A percentile compares a stretch with the other conserved stretches of the same genome.
Evolutionary conservation across 2,888 invertebrate genomes (phyloP).

Genomic region (Hecatera dysodea): DNA sequence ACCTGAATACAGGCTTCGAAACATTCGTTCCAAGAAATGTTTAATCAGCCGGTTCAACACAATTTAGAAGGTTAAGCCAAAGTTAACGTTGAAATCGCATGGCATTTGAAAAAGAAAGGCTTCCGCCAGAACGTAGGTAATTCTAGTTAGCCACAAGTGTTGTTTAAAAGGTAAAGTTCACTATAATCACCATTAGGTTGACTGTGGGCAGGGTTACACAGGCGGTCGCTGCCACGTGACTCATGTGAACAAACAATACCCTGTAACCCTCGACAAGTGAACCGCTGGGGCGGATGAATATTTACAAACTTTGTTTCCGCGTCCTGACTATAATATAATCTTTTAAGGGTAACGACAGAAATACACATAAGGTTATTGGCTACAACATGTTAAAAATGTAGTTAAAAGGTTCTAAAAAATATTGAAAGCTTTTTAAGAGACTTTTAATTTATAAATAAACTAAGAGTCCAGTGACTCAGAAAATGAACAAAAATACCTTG

Average conservation of each 20-base stretch:
- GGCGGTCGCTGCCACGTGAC: conserved; percentile 68
- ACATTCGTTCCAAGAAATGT: conserved; percentile 1
- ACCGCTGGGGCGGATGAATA: conserved; percentile 71
- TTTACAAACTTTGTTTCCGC: conserved; percentile 79
- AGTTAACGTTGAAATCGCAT: conserved; percentile 32
- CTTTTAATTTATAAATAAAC: conserved; percentile 43
- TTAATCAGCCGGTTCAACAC: background rate
- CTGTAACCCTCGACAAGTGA: conserved; percentile 69
- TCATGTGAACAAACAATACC: conserved; percentile 76
- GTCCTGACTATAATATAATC: conserved; percentile 73
- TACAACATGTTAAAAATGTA: conserved; percentile 24
- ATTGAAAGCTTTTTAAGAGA: conserved; percentile 49
- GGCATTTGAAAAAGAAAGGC: conserved; percentile 43
- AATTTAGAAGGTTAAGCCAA: conserved; percentile 11
- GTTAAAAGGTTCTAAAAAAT: conserved; percentile 27
- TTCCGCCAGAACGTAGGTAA: conserved; percentile 25
- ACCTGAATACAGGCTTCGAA: background rate
- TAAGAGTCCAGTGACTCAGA: conserved; percentile 29
- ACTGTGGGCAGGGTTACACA: conserved; percentile 62
- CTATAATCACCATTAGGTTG: conserved; percentile 66
- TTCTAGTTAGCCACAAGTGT: conserved; percentile 45
- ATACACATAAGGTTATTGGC: conserved; percentile 47
- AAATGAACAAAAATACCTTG: conserved; percentile 39
- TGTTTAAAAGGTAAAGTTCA: conserved; percentile 67
- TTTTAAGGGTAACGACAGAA: conserved; percentile 67